A percentile compares a stretch with the other conserved stretches of the same genome.
Conservation (phyloP, 2,888 invertebrate species). For the Drosophila meridiana region DNA sequence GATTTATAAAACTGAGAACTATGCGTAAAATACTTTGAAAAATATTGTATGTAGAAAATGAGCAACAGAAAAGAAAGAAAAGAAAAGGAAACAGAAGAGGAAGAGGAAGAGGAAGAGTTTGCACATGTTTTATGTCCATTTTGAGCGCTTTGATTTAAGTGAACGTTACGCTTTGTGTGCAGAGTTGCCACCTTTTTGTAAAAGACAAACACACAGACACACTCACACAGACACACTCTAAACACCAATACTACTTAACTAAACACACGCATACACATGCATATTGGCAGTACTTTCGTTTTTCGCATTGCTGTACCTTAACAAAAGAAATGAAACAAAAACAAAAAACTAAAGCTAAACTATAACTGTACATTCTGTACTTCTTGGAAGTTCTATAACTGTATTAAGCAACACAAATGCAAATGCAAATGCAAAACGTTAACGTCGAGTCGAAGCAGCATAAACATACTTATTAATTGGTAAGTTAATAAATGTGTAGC, state of each 20-base stretch:
- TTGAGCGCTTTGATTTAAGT: constrained; percentile 69
- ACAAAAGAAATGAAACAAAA: constrained; percentile 29
- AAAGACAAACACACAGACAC: constrained; percentile 39
- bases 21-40: constrained; percentile 36
- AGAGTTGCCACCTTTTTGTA: constrained; percentile 74
- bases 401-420: constrained; percentile 40
- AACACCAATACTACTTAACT: constrained; percentile 11
- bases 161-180: constrained; percentile 76
- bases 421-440: constrained; percentile 26
- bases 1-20: constrained; percentile 55
- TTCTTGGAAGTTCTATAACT: constrained; percentile 71
- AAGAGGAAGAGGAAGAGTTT: constrained; percentile 23
- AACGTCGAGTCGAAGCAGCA: constrained; percentile 28
- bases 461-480: constrained; percentile 65
- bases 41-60: constrained; percentile 53
- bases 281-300: constrained; percentile 71
- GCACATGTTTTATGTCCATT: constrained; percentile 69
- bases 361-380: constrained; percentile 76
- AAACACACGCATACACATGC: constrained; percentile 38
- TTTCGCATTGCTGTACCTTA: constrained; percentile 80
- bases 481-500: constrained; percentile 78
- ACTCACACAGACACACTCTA: constrained; percentile 13
- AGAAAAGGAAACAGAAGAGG: constrained; percentile 25
- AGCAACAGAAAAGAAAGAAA: constrained; percentile 27
- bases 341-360: constrained; percentile 19